Evolutionary conservation across 1,140 invertebrate species (phyloP), one percentile per base, ranked within the genome.

Genomic region (Amyelois transitella): DNA sequence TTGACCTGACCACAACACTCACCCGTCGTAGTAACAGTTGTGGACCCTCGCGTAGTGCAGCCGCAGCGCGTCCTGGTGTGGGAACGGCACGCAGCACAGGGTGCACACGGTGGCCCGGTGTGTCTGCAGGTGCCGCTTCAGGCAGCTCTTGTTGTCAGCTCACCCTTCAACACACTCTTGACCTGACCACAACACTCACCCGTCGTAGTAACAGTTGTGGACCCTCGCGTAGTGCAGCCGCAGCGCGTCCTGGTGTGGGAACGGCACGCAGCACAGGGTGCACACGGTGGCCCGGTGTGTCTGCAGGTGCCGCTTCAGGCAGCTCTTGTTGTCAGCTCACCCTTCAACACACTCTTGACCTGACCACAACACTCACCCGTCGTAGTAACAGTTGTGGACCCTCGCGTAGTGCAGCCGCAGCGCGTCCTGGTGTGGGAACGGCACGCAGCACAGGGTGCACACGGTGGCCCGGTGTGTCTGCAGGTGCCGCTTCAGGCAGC

Each of bases 401-500:
- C 59, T 60, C 14, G 60, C 43, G 12, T 60, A 55, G 49, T 75
- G 72, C 2, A 50, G 44, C 0, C 58, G 28, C 18, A 75, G 18
- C 17, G 64, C 51, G 24, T 63, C 57, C 1, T 44, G 20, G 52
- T 63, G 72, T 48, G 54, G 54, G 55, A 63, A 70, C 10, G 43
- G 45, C 6, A 45, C 32, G 12, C 21, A n/a, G 53, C 72, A 75
- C 0, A 58, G 28, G 12, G 44, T n/a, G 48, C 72, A 72, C 0
- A 58, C 53, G 7, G 45, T 18, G 20, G 25, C 43, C 47, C 62
- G 60, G 54, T 66, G 66, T 17, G 59, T 57, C 21, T 52, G 32
- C n/a, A 74, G 53, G 25, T 76, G 74, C 4, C 64, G 54, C 18
- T 62, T 52, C 8, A 76, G 55, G 12, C 63, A 58, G 22, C 53